A percentile compares a stretch with the other conserved stretches of the same genome.
Evolutionary conservation across 2,888 invertebrate genomes (phyloP).

Genomic region (Dynastes tityus): DNA sequence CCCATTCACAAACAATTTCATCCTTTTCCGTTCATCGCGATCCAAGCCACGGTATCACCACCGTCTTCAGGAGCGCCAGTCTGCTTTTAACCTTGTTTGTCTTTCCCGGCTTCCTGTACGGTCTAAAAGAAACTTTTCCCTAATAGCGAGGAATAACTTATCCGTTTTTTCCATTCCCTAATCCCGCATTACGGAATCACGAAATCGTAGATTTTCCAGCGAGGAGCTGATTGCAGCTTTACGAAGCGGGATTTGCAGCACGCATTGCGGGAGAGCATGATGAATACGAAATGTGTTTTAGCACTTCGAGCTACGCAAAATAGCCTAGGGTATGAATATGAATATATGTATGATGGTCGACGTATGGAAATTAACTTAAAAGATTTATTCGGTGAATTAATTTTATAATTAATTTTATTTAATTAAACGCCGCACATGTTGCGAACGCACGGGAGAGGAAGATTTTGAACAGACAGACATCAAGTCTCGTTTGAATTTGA

Average conservation of each 20-base stretch:
- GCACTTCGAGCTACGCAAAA: neutral
- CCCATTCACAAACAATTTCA: too few relatives aligned
- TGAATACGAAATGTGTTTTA: slow-evolving; percentile 23
- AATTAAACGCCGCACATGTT: slow-evolving; percentile 9
- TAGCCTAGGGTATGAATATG: neutral
- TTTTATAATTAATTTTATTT: slow-evolving; percentile 19
- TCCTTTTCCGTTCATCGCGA: too few relatives aligned
- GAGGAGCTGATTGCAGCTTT: slow-evolving; percentile 18
- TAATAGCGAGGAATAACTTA: slow-evolving; percentile 7
- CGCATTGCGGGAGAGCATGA: neutral
- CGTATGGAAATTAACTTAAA: neutral
- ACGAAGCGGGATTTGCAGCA: neutral
- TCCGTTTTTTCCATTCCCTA: slow-evolving; percentile 10
- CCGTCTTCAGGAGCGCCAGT: too few relatives aligned
- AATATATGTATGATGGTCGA: neutral
- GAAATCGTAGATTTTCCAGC: slow-evolving; percentile 11
- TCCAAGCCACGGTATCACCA: too few relatives aligned
- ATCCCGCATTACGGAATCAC: slow-evolving; percentile 10
- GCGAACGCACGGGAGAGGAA: neutral
- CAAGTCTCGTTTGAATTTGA: neutral
- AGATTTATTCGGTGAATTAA: neutral
- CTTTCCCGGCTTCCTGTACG: too few relatives aligned
- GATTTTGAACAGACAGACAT: neutral
- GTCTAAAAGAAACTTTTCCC: neutral
- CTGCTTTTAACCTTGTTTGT: too few relatives aligned